Evolutionary conservation across 1,140 invertebrate genomes (phyloP), one percentile per base, ranked within the genome.

Genomic region (Drosophila saltans): DNA sequence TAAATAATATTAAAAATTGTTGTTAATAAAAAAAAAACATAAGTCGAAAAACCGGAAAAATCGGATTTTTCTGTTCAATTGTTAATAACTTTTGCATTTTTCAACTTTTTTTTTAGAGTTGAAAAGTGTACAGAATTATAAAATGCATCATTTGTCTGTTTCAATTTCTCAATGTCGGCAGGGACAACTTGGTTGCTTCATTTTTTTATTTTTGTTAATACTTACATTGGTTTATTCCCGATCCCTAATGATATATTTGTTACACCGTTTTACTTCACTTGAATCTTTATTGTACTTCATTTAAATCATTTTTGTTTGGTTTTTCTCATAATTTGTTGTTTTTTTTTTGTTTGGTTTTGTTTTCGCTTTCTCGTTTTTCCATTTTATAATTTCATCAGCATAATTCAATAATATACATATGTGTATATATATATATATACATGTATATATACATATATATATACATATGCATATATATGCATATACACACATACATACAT

Each of bases 241-340:
- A 40, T 40, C 5, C 45, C 21, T 26, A 3, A 52, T 26, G 3
- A 26, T 2, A 58, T 21, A n/a, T 58, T 4, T 11, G 7, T 33
- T 33, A 33, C n/a, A 9, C 56, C 16, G n/a, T 36, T 78, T 66
- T 67, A 78, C 69, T 69, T 78, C 75, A 78, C 75, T 78, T 78
- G 75, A 78, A 78, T 78, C 71, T 78, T 78, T 78, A 78, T 78
- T 78, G 75, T 78, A 78, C 75, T 78, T 78, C 75, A 78, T 78
- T 78, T 78, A 78, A 78, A 78, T 78, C 75, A 65, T 78, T 76
- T 78, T 78, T 75, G 60, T 71, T 78, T 78, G 57, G 16, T 75
- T 77, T 66, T 58, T 65, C 59, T 69, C 62, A 75, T 73, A 75
- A 75, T 65, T 74, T 69, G 16, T 16, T 16, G 16, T 0, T 59